These are phyloP conservation scores for Beris chalybata DNA, from an alignment of 2,888 invertebrate species.

Conservation along the genomic window DNA sequence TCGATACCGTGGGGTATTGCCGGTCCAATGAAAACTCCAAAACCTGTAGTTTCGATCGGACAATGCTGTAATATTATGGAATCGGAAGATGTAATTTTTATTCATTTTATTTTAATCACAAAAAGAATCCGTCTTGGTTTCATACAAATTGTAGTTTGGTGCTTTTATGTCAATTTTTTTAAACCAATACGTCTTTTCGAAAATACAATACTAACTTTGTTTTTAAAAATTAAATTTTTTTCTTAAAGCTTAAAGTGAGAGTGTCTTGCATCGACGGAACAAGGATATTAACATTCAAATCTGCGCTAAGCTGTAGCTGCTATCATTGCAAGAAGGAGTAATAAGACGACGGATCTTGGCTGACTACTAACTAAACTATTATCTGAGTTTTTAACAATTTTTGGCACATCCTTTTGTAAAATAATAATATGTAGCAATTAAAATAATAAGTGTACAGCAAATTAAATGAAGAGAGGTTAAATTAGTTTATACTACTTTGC, in stretches of 20 bases:
- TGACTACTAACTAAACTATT: no score
- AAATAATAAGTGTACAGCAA: background rate
- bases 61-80: constrained; percentile 91
- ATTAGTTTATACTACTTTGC: no score
- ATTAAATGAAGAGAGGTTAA: background rate
- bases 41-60: constrained; percentile 76
- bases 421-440: no score
- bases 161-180: background rate
- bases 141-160: background rate
- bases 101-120: background rate
- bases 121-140: no score
- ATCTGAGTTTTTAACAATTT: no score
- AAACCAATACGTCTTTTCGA: background rate
- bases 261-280: constrained; percentile 79
- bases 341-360: constrained; percentile 25
- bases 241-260: constrained; percentile 67
- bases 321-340: constrained; percentile 79
- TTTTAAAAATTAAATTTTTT: background rate
- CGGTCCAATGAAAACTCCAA: constrained; percentile 56
- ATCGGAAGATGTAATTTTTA: constrained; percentile 71
- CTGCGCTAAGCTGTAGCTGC: constrained; percentile 79
- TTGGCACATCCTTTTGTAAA: no score
- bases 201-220: constrained; percentile 5
- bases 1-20: constrained; percentile 58
- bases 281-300: constrained; percentile 77